phyloP scores from a whole-genome alignment of 2,797 vertebrate genomes.

The Petrocephalus schoutedeni region DNA sequence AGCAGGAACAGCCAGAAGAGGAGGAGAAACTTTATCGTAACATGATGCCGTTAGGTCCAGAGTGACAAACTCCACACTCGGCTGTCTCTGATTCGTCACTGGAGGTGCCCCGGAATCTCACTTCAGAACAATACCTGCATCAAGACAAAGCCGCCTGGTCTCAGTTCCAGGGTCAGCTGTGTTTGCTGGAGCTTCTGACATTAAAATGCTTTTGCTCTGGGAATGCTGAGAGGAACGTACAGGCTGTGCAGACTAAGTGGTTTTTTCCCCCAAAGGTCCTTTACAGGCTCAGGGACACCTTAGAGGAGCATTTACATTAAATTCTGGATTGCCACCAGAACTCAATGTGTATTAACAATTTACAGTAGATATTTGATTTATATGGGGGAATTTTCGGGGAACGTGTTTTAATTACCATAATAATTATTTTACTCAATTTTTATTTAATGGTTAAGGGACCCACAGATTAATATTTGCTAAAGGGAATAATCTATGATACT shows the following conservation, averaged over 20 bases:
- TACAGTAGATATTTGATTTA: not conserved
- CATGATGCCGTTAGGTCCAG: not conserved
- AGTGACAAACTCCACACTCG: not conserved
- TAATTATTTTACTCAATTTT: not conserved
- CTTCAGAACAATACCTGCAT: not conserved
- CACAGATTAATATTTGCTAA: not conserved
- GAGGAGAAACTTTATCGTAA: not conserved
- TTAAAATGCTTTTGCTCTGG: not conserved
- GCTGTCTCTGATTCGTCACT: not conserved
- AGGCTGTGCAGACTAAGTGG: not conserved
- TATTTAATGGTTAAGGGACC: not conserved
- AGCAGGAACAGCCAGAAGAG: not conserved
- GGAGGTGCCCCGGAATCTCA: not conserved
- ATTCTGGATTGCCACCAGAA: not conserved
- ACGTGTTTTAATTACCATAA: not conserved
- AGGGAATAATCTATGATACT: not conserved
- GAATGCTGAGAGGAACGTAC: not conserved
- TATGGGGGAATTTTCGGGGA: not conserved
- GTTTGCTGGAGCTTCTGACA: not conserved
- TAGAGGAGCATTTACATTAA: not conserved
- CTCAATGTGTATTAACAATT: constrained; percentile 10
- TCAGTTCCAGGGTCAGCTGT: not conserved
- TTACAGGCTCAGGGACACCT: not conserved
- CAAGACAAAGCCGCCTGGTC: not conserved
- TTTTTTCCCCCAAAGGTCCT: not conserved